Evolutionary conservation across 2,888 invertebrate genomes (phyloP), one percentile per base, ranked within the genome.

Genomic region (Trissonchulus sp.): DNA sequence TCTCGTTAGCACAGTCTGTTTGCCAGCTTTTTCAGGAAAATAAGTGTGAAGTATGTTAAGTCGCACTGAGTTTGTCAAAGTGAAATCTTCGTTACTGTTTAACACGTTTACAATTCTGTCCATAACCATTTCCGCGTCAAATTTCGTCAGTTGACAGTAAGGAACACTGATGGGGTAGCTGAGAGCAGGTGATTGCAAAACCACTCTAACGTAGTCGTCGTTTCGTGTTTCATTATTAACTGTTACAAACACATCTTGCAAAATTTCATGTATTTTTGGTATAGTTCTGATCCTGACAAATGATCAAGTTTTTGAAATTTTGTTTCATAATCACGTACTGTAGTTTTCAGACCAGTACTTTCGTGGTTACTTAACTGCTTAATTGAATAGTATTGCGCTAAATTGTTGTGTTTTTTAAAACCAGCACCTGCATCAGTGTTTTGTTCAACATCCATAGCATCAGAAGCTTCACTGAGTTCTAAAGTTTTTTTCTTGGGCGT

Each of bases 101-200:
- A 69, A n/a, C 3, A 35, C 34, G 15, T 34, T 23, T 36, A 36
- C 71, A 31, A 69, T 69, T 36, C 37, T 69, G 8, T 36, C 37
- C 37, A 69, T 36, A 23, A 69, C 71, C 37, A 69, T 69, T 18
- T 69, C 71, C 8, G 34, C 28, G 8, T n/a, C n/a, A 36, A 35
- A 35, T 2, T 31, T 3, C 34, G 23, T 35, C 71, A 69, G 2
- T 34, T 69, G 23, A 37, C 23, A 33, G 71, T 69, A 69, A 3
- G 71, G 71, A 69, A 69, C n/a, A 36, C 71, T 69, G n/a, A 69
- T 69, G 15, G 71, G 71, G 34, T 69, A 69, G n/a, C n/a, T 3
- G n/a, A 69, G 37, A 36, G 3, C n/a, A 3, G 28, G 3, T 8
- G 8, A 33, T 69, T 69, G 71, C 3, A 69, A n/a, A 34, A 69